Percentiles rank a stretch among this genome's conserved stretches.
These are phyloP conservation scores for Thalpophila matura DNA, from an alignment of 2,888 invertebrate species.

Conservation along the genomic window DNA sequence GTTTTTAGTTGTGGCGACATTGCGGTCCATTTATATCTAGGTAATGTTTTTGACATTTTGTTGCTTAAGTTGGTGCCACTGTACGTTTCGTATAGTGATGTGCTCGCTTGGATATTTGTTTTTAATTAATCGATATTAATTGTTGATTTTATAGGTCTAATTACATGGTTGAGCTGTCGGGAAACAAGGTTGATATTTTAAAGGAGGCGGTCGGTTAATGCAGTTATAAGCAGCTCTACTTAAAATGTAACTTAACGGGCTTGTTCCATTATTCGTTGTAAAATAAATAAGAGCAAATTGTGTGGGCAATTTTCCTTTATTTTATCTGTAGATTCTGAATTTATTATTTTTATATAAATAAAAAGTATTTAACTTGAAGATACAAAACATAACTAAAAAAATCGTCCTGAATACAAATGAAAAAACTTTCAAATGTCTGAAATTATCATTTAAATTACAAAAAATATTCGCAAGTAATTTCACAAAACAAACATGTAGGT, in stretches of 20 bases:
- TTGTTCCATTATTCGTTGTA: constrained; percentile 14
- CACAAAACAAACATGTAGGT: constrained; percentile 45
- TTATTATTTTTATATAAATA: not conserved
- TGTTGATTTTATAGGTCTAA: constrained; percentile 42
- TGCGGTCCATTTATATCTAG: constrained; percentile 62
- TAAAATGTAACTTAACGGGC: constrained; percentile 14
- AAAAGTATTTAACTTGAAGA: not conserved
- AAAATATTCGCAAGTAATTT: constrained; percentile 33
- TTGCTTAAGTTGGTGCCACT: constrained; percentile 45
- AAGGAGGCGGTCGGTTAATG: constrained; percentile 7
- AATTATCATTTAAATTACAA: constrained; percentile 47
- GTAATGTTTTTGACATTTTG: constrained; percentile 68
- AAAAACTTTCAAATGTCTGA: not conserved
- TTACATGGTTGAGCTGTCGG: constrained; percentile 33
- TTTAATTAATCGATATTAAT: constrained; percentile 59
- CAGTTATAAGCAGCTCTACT: constrained; percentile 2
- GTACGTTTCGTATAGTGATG: constrained; percentile 41
- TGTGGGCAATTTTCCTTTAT: not conserved
- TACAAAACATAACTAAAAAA: not conserved
- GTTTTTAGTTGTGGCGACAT: constrained; percentile 66
- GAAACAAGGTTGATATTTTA: constrained; percentile 31
- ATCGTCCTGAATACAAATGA: not conserved
- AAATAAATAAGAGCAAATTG: constrained; percentile 4
- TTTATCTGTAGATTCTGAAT: not conserved
- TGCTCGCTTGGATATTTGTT: constrained; percentile 42